Evolutionary conservation across 2,113 vertebrate genomes (phyloP).

Genomic region (Triplophysa rosa): DNA sequence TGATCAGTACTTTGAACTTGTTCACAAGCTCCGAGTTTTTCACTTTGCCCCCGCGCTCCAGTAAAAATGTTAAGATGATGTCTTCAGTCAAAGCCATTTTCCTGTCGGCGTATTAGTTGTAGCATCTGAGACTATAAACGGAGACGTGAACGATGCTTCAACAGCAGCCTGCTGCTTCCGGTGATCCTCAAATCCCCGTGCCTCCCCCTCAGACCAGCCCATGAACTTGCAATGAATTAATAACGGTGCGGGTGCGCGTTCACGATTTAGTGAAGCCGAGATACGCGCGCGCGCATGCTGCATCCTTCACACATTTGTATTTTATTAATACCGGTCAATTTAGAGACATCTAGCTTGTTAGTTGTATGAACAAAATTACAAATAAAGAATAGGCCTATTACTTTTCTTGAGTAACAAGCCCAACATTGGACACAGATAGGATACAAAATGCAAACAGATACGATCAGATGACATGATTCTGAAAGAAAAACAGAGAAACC

Average conservation of each 20-base stretch:
- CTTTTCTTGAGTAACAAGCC: no score
- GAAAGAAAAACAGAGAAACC: no score
- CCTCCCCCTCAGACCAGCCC: neutral
- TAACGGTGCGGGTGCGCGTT: slow-evolving; percentile 27
- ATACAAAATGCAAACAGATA: no score
- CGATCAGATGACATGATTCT: no score
- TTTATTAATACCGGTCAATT: no score
- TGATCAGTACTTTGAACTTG: slow-evolving; percentile 77
- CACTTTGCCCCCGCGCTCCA: slow-evolving; percentile 81
- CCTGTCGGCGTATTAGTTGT: neutral
- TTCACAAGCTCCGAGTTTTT: slow-evolving; percentile 79
- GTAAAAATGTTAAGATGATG: slow-evolving; percentile 78
- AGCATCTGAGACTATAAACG: neutral
- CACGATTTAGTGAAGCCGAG: neutral
- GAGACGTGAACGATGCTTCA: slow-evolving; percentile 21
- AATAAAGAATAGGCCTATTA: no score
- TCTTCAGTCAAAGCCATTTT: slow-evolving; percentile 79
- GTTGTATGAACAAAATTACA: no score
- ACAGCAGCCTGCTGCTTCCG: slow-evolving; percentile 74
- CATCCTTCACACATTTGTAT: no score
- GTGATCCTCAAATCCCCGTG: slow-evolving; percentile 48
- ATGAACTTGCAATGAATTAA: slow-evolving; percentile 34
- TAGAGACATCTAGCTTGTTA: no score
- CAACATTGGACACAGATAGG: no score
- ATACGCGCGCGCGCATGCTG: no score